Evolutionary conservation across 2,113 vertebrate species (phyloP).

Genomic region (Podarcis raffonei): DNA sequence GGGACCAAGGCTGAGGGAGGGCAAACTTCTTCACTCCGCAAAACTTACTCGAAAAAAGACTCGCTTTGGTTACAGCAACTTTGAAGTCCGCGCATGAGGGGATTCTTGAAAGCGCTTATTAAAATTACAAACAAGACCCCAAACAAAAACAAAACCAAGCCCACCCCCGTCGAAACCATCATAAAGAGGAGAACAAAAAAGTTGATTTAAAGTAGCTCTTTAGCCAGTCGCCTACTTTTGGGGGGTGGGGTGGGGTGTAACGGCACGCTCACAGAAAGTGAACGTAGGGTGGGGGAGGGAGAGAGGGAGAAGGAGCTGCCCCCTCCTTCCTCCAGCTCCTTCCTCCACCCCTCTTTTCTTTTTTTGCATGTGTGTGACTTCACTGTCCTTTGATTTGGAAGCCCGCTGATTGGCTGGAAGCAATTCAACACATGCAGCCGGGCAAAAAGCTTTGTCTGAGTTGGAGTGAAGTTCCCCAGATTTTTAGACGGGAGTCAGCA

Average conservation of each 20-base stretch:
- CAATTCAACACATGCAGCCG: constrained; percentile 75
- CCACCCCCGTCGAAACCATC: constrained; percentile 33
- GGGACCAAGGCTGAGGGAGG: neutral
- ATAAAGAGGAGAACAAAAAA: constrained; percentile 42
- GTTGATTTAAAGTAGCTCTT: constrained; percentile 74
- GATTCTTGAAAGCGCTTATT: constrained; percentile 49
- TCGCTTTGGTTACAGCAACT: constrained; percentile 48
- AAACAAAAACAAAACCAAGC: constrained; percentile 1
- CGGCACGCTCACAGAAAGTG: constrained; percentile 72
- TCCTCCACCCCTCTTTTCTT: neutral
- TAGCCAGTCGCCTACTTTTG: constrained; percentile 70
- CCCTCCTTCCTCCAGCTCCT: neutral
- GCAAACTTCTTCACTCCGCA: constrained; percentile 24
- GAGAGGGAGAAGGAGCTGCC: neutral
- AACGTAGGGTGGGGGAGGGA: constrained; percentile 50
- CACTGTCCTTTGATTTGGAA: constrained; percentile 76
- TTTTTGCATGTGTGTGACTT: constrained; percentile 63
- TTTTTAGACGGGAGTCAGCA: constrained; percentile 77
- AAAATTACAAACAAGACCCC: constrained; percentile 34
- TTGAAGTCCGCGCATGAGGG: constrained; percentile 26
- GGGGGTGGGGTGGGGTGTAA: constrained; percentile 54
- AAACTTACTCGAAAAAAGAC: neutral
- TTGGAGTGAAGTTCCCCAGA: constrained; percentile 79
- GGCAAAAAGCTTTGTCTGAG: constrained; percentile 80
- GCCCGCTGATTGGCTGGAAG: constrained; percentile 79